Evolutionary conservation across 2,888 invertebrate species (phyloP), one percentile per base, ranked within the genome.

Genomic region (Caenorhabditis sulstoni): DNA sequence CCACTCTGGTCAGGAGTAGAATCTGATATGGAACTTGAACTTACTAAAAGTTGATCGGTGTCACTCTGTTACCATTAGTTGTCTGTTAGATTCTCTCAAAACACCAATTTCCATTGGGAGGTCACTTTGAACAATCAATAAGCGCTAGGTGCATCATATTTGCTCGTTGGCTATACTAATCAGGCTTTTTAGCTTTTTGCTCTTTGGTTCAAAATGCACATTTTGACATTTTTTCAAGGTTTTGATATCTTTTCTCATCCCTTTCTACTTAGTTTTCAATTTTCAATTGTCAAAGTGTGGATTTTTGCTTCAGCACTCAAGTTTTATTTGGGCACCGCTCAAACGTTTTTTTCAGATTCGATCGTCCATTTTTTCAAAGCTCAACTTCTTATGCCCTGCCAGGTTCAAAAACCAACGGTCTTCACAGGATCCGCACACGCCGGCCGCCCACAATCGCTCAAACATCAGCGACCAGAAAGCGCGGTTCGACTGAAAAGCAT

Each of bases 391-490:
- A 39, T 79, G 79, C 65, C 79, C 79, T 14, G 62, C 79, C 1
- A 55, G 79, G 47, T 79, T 79, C 61, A 79, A 79, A 45, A 79
- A 58, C 29, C 67, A 67, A 44, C 61, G 52, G 45, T 59, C 73
- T 12, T 55, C 73, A 39, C 73, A 73, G 22, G 64, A 79, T 58
- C 58, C 67, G 1, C 79, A 73, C 20, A 73, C 79, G 39, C 73
- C 66, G 58, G 50, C 84, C 22, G 55, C 64, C 12, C 78, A 70
- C 20, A 79, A 74, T 61, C 71, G 74, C 11, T 66, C 70, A 55
- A 81, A 66, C 55, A 83, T 87, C 29, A 88, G 86, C 55, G 87
- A 87, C 66, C 87, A 88, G 64, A 88, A 87, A 85, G 87, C 88
- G 5, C 80, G 88, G 88, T 88, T 37, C 45, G 66, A 41, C 12